Evolutionary conservation across 1,140 invertebrate genomes (phyloP), one percentile per base, ranked within the genome.

Genomic region (Cyclina sinensis): DNA sequence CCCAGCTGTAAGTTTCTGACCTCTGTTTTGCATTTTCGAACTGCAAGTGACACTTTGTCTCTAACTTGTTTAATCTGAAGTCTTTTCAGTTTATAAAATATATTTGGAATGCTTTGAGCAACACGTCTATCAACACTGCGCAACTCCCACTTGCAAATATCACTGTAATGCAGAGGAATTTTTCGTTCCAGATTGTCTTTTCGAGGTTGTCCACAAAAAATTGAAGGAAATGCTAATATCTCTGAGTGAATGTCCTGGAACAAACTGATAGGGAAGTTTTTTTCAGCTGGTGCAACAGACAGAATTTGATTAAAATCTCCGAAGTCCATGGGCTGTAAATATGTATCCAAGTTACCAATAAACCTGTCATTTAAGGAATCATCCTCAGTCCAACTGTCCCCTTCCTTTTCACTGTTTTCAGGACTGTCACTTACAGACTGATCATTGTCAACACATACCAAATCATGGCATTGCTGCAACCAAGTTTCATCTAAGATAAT

Each of bases 41-140:
- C 62, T 51, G 90, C 85, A 35, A 92, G 68, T 5, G 43, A 57
- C 0, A 88, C 90, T 83, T 90, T 86, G 51, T 89, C 91, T 46
- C 54, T 70, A 24, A 92, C 88, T 57, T 89, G 89, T 62, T 92
- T 92, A 18, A 92, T 85, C 84, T 92, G 91, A n/a, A 92, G 46
- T 84, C 86, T 92, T 70, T 92, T 91, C 27, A 88, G 43, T 65
- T 92, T 92, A 62, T 81, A 92, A 84, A 90, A 92, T 14, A 89
- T 78, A 57, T 88, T 91, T 37, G 88, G 82, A 57, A 85, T 54
- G 80, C 51, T 39, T 16, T 27, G 21, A 18, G 88, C 88, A 68
- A 85, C 88, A 18, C 88, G 14, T 73, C 88, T 84, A 48, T 89
- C 88, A 46, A 80, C 59, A 85, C 54, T 62, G 7, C 88, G 16